Conservation (phyloP, 2,888 invertebrate species). For the Neoaliturus tenellus region DNA sequence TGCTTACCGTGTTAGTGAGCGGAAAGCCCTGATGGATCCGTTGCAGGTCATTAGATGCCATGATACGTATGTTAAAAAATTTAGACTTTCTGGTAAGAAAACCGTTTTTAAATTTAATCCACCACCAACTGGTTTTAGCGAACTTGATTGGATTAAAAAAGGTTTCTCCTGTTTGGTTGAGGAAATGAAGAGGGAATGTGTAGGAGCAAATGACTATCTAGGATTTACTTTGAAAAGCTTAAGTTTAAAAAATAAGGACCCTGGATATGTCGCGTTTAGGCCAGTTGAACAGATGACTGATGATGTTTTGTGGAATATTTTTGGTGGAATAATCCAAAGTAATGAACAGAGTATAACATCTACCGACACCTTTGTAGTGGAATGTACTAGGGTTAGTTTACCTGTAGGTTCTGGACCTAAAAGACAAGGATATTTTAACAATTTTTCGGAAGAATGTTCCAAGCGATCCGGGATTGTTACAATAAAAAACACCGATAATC, state of each 20-base stretch:
- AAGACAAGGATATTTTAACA: conserved; percentile 37
- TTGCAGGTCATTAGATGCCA: too few relatives aligned
- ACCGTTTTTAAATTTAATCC: conserved; percentile 7
- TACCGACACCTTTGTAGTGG: not conserved
- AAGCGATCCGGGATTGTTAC: conserved; percentile 53
- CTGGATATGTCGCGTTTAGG: conserved; percentile 31
- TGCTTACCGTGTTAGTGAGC: too few relatives aligned
- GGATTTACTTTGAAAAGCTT: not conserved
- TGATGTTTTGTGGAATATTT: conserved; percentile 36
- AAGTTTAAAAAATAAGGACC: conserved; percentile 8
- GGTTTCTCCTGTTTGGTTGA: not conserved
- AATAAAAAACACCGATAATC: conserved; percentile 62
- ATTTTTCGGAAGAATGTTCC: conserved; percentile 59
- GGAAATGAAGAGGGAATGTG: not conserved
- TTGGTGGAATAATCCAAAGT: conserved; percentile 41
- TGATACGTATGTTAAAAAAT: conserved; percentile 12
- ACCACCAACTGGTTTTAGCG: not conserved
- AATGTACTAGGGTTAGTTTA: conserved; percentile 56
- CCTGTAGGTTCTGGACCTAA: conserved; percentile 53
- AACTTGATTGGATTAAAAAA: conserved; percentile 7
- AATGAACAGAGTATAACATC: not conserved
- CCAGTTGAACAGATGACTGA: conserved; percentile 1
- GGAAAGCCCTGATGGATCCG: too few relatives aligned
- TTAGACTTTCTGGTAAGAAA: not conserved
- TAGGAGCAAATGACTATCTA: not conserved